Base-by-base conservation (phyloP, 2,113 vertebrate genomes). In the Hyaena hyaena region DNA sequence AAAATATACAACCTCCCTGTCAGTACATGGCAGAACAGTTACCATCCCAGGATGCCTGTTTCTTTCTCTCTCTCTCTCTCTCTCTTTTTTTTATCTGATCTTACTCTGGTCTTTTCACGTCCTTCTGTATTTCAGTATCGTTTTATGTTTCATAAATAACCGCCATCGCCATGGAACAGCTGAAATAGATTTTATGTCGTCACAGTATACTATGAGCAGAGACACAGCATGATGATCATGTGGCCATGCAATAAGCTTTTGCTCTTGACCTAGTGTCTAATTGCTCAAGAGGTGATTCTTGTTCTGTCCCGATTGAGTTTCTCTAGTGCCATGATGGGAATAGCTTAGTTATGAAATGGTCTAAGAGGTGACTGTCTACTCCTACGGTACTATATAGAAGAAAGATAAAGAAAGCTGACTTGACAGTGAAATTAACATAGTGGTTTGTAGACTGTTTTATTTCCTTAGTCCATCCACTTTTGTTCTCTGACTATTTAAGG, bases 1-100 rank as follows among this genome's bases (percentile, higher is more conserved):
- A 99, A 99, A 99, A 99, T 99, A 99, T 99, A 99, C 98, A 98
- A 98, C 99, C 98, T 99, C 96, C 97, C 98, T 98, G 98, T 98
- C 98, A 99, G 98, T 98, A 98, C 98, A 98, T 98, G 98, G 98
- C 98, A 98, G 98, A 95, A 98, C 98, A 97, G 98, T 98, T 99
- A 98, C 98, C 98, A 98, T 99, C 98, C 98, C 98, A 98, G 98
- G 98, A 98, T 98, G 98, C 98, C 97, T 98, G 98, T 98, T 98
- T 98, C 98, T 97, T 96, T 98, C 98, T 97, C 97, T 12, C 45
- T 97, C 98, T 97, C 97, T 39, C 39, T 39, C 39, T 39, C 39
- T 39, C 39, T 12, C 43, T 97, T 99, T 98, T 98, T 98, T 99
- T 98, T 98, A 98, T 99, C 98, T 98, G 98, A 98, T 99, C 98